Evolutionary conservation across 2,797 vertebrate species (phyloP).

Genomic region (Coilia nasus): DNA sequence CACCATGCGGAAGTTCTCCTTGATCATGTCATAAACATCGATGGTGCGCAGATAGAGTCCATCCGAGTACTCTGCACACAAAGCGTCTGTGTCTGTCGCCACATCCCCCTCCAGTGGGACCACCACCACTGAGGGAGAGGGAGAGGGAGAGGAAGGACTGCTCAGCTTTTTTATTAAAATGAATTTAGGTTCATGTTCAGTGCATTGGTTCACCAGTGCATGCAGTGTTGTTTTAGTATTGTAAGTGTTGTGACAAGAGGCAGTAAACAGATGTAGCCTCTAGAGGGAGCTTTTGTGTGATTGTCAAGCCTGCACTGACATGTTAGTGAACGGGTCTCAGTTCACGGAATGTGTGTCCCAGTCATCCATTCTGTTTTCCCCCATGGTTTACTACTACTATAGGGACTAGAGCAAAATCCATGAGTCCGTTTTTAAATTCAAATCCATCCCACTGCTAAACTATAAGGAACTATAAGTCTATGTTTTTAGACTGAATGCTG

Average conservation of each 20-base stretch:
- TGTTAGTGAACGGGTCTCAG: not conserved
- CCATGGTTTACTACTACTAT: not conserved
- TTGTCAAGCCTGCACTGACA: not conserved
- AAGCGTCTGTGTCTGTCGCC: not conserved
- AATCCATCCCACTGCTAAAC: not conserved
- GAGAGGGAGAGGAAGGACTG: not conserved
- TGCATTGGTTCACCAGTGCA: not conserved
- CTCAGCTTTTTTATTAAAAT: not conserved
- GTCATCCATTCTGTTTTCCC: not conserved
- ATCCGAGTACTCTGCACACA: constrained; percentile 42
- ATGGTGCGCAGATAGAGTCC: constrained; percentile 28
- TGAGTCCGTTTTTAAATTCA: not conserved
- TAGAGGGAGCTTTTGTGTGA: not conserved
- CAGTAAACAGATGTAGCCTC: not conserved
- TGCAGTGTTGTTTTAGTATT: too few relatives aligned
- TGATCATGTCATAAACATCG: constrained; percentile 35
- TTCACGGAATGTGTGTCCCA: too few relatives aligned
- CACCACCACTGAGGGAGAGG: not conserved
- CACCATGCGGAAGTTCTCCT: not conserved
- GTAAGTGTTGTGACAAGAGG: not conserved
- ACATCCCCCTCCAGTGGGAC: not conserved
- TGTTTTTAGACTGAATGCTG: too few relatives aligned
- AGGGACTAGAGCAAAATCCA: too few relatives aligned
- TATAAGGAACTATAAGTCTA: too few relatives aligned
- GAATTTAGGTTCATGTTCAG: not conserved